A percentile compares a stretch with the other conserved stretches of the same genome.
phyloP scores from a whole-genome alignment of 2,888 invertebrate genomes.

The Clitarchus hookeri region DNA sequence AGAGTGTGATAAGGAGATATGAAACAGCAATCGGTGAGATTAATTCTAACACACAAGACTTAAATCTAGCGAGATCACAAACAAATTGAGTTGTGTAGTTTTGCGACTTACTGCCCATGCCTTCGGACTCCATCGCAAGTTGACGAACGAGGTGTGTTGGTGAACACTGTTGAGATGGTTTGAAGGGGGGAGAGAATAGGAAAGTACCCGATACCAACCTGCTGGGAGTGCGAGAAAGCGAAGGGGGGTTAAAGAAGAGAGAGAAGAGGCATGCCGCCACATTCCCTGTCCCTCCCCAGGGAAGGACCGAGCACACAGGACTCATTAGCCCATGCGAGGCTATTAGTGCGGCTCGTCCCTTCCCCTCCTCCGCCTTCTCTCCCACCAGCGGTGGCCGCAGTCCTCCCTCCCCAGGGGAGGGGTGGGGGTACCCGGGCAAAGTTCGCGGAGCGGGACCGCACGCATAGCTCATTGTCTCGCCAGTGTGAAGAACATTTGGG shows the following conservation, averaged over 20 bases:
- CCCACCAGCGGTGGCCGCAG: not conserved
- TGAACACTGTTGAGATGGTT: not conserved
- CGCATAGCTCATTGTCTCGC: not conserved
- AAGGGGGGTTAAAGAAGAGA: too few species aligned
- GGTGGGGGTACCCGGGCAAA: not conserved
- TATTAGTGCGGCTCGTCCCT: not conserved
- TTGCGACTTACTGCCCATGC: not conserved
- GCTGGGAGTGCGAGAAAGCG: not conserved
- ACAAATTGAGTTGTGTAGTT: not conserved
- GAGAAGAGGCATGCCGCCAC: not conserved
- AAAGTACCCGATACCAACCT: not conserved
- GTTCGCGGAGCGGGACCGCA: constrained; percentile 8
- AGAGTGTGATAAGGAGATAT: too few species aligned
- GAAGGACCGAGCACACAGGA: constrained; percentile 4
- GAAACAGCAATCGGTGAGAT: too few species aligned
- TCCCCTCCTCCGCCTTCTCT: not conserved
- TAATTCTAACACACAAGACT: too few species aligned
- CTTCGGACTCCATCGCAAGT: not conserved
- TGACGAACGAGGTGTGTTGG: not conserved
- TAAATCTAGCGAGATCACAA: not conserved
- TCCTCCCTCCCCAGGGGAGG: not conserved
- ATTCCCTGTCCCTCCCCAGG: not conserved
- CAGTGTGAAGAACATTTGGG: not conserved
- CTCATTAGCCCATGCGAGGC: constrained; percentile 14
- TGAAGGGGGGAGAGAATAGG: not conserved